These are phyloP conservation scores for Phengaris alcon DNA, from an alignment of 2,888 invertebrate genomes.

Conservation along the genomic window DNA sequence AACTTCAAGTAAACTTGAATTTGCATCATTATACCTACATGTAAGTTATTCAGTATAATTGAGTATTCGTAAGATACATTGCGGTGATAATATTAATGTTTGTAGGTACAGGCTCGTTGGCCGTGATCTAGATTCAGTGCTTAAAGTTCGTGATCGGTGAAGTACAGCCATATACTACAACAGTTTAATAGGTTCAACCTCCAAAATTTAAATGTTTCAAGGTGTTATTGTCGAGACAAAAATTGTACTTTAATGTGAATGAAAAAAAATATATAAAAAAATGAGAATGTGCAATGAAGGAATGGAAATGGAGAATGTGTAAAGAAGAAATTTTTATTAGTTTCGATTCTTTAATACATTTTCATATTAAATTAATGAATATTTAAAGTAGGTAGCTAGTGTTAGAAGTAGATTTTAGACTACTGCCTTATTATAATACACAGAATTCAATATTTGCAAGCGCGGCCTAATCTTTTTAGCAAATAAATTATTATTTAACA, in stretches of 20 bases:
- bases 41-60: conserved; percentile 14
- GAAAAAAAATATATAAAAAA: too few species aligned
- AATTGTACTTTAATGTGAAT: neutral
- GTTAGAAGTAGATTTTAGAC: too few species aligned
- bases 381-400: too few species aligned
- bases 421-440: too few species aligned
- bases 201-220: conserved; percentile 12
- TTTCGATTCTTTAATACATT: too few species aligned
- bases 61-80: conserved; percentile 27
- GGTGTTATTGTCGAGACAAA: neutral
- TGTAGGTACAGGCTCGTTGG: conserved; percentile 26
- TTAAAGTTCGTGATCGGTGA: conserved; percentile 32
- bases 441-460: too few species aligned
- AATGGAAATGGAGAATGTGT: too few species aligned
- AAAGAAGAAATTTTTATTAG: too few species aligned
- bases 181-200: neutral
- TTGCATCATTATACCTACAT: conserved; percentile 3
- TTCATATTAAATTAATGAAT: too few species aligned
- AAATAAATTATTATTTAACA: too few species aligned
- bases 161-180: neutral
- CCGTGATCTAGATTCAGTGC: conserved; percentile 38
- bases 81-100: neutral
- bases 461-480: too few species aligned
- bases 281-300: neutral
- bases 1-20: neutral